Base-by-base conservation (phyloP, 2,888 invertebrate species). In the Agrotis segetum region DNA sequence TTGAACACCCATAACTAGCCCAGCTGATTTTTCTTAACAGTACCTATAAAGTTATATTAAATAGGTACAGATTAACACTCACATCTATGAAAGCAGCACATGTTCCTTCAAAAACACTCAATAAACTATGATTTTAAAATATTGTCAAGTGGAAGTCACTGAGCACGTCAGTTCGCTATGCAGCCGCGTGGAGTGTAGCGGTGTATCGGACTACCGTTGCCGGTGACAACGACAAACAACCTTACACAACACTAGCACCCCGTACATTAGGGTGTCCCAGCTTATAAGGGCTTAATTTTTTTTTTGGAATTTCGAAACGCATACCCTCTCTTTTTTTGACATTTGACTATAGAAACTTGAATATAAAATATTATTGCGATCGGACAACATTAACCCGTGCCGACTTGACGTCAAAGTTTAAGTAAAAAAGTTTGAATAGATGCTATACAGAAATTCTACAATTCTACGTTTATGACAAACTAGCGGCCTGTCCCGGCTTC, bases 171-270 rank as follows among this genome's bases (percentile, higher is more conserved):
- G 91, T 85, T 89, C 85, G 81, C 89, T 89, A 87, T 86, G 88
- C 86, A 89, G 89, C 90, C 89, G 90, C 87, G 89, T 89, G 90
- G 87, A 90, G 88, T 93, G 93, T 95, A 92, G n/a, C 94, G 90
- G 88, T 93, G 94, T 95, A 92, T 94, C 88, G 90, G 90, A 90
- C 93, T 91, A 89, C 91, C 91, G 96, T 96, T 95, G 95, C 95
- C 90, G 85, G 82, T 92, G 93, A 92, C 96, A 93, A 96, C 96
- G 92, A 89, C 90, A 90, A 96, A 95, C 96, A 95, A 94, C 94
- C 92, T 90, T 88, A 87, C 89, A 92, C 91, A 92, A 90, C 92
- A 92, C 88, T 87, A 91, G 88, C 88, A 92, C 92, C 93, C 92
- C 88, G 89, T n/a, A n/a, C n/a, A n/a, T n/a, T n/a, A n/a, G n/a